Conservation (phyloP, 1,140 invertebrate genomes). For the Bombyx mori region ASM3026992v2 NC_085111.1:3455501-3456000, state of each 20-base stretch:
- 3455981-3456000: too few relatives aligned
- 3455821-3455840: slow-evolving; percentile 45
- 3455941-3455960: too few relatives aligned
- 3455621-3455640: slow-evolving; percentile 76
- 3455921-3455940: too few relatives aligned
- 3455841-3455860: slow-evolving; percentile 23
- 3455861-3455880: background rate
- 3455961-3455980: too few relatives aligned
- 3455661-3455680: slow-evolving; percentile 69
- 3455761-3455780: slow-evolving; percentile 41
- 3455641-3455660: slow-evolving; percentile 76
- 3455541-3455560: slow-evolving; percentile 72
- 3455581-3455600: slow-evolving; percentile 48
- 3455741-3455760: slow-evolving; percentile 40
- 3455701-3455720: slow-evolving; percentile 45
- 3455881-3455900: too few relatives aligned
- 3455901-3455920: too few relatives aligned
- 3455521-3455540: slow-evolving; percentile 74
- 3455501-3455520: slow-evolving; percentile 70
- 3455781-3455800: slow-evolving; percentile 33
- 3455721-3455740: slow-evolving; percentile 48
- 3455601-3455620: slow-evolving; percentile 75
- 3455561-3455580: slow-evolving; percentile 71
- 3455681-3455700: slow-evolving; percentile 24
- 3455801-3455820: slow-evolving; percentile 46